Evolutionary conservation across 2,888 invertebrate genomes (phyloP), one percentile per base, ranked within the genome.

Genomic region (Cephus sareptanus): DNA sequence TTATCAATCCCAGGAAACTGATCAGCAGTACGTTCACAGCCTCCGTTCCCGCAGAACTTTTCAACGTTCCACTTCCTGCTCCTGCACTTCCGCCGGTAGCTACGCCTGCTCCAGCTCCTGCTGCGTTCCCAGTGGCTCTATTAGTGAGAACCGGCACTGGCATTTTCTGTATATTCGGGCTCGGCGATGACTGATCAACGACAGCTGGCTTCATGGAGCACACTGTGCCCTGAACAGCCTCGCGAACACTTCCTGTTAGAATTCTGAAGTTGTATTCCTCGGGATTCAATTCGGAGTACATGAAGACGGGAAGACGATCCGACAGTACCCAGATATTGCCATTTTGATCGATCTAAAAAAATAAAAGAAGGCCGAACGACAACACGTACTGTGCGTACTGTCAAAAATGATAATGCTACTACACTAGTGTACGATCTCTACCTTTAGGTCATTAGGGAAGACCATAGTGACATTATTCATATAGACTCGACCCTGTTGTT

Each of bases 381-480:
- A 56, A 23, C 1, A 9, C 2, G 23, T 56, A 23, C 56, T 56
- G 23, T 23, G 40, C 15, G 56, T 23, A 3, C 6, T 23, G 9
- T 56, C 23, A 23, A 56, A 56, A 23, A 56, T 56, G 1, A 23
- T 40, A 40, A 23, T 23, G 40, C 15, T 6, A 15, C 40, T 34
- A 12, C 3, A 9, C 6, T 9, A 23, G 56, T 56, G 23, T 1
- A 56, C 23, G 23, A 9, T 15, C 31, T 11, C 9, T 84, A 96
- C 95, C 91, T 96, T 96, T 2, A 96, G 93, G 83, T 96, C 96
- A 75, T 95, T 96, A 3, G 96, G 96, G 85, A 96, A 96, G 1
- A 96, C 93, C 95, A 96, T 94, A 1, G 95, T 94, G 1, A 92
- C 93, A 79, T 95, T 94, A 86, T 94, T 95, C 94, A 94, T 94